A percentile compares a stretch with the other conserved stretches of the same genome.
Conservation (phyloP, 30 jellyfish, hydroid and myxozoan genomes). For the Euphysa ruthae region DNA sequence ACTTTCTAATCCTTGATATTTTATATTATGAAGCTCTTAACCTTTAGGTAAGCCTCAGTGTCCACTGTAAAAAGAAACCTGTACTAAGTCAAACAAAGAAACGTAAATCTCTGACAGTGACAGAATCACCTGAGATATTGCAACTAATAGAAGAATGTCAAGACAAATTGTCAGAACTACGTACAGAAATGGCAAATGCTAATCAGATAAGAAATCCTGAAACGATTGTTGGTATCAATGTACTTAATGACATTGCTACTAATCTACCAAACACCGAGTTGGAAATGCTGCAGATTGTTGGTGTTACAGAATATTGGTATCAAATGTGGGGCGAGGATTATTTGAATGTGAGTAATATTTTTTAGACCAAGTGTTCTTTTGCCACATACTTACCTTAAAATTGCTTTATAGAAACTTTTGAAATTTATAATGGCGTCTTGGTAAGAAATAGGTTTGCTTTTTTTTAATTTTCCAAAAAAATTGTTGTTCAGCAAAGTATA, state of each 20-base stretch:
- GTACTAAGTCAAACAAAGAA: constrained; percentile 17
- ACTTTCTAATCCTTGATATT: too few species aligned
- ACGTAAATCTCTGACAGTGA: constrained; percentile 22
- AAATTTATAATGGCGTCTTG: too few species aligned
- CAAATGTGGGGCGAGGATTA: constrained; percentile 80
- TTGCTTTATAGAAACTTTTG: neutral
- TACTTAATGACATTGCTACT: constrained; percentile 18
- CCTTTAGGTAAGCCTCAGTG: constrained; percentile 29
- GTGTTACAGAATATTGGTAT: constrained; percentile 56
- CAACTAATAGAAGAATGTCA: constrained; percentile 59
- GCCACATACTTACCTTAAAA: too few species aligned
- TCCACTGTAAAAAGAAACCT: constrained; percentile 23
- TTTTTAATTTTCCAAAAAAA: too few species aligned
- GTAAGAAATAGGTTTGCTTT: too few species aligned
- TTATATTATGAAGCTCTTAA: neutral
- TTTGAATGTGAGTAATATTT: constrained; percentile 32
- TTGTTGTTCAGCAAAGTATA: too few species aligned
- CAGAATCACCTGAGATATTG: constrained; percentile 37
- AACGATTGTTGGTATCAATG: constrained; percentile 28
- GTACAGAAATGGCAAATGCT: constrained; percentile 67
- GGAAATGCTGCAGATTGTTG: constrained; percentile 71
- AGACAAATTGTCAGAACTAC: constrained; percentile 33
- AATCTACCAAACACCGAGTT: constrained; percentile 53
- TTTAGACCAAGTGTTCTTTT: too few species aligned
- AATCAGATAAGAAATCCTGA: constrained; percentile 57